Evolutionary conservation across 2,888 invertebrate genomes (phyloP), one percentile per base, ranked within the genome.

Genomic region (Cataglyphis livida): DNA sequence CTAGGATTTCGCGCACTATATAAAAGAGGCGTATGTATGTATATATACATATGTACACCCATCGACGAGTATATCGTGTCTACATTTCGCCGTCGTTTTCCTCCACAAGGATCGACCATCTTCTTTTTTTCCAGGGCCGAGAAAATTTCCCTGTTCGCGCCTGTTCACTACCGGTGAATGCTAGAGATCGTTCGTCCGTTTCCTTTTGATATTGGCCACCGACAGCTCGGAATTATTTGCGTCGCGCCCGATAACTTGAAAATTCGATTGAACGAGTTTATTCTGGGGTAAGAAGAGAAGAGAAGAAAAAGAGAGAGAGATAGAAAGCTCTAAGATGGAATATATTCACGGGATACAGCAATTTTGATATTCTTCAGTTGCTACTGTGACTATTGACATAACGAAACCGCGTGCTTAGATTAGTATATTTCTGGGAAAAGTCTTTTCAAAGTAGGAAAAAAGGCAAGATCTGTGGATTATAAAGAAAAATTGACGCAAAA

Each of bases 1-100:
- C 91, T 76, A 59, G 51, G 87, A 82, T 87, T 88, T 88, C 82
- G 86, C 86, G 81, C 88, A 85, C 82, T 88, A 86, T 88, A 88
- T 88, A 88, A 83, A 76, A 54, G 41, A 64, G 68, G 51, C n/a
- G 15, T 73, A 78, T 25, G 51, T 71, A 51, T 25, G 25, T 25
- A 25, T 25, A 25, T 25, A 1, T 25, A 25, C 25, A 62, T 32
- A 35, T 28, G 6, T 35, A 38, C 4, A 35, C 28, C 38, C 51
- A 81, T 84, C 62, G 59, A 62, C 51, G 84, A 79, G 74, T 88
- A 83, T 85, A 83, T 85, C 83, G 78, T 35, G 82, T 82, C 18
- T 51, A 7, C 75, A 71, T 79, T 82, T 64, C 61, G 61, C 38
- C 73, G 41, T 48, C 41, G 32, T 54, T 76, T 70, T 79, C 75